Conservation (phyloP, 1,140 invertebrate genomes). For the Drosophila nigromelanica region DNA sequence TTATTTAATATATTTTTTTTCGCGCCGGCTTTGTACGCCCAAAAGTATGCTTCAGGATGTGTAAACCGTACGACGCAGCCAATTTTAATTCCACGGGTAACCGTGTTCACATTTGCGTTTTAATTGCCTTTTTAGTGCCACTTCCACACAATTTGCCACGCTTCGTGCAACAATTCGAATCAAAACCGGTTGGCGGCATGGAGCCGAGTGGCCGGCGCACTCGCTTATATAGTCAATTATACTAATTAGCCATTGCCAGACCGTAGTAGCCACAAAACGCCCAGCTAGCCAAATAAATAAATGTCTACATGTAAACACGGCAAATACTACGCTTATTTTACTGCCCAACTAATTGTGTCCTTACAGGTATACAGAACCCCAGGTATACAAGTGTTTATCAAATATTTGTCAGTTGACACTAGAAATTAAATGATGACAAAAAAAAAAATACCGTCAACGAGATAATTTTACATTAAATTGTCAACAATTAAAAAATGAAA, state of each 20-base stretch:
- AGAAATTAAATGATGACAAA: background rate
- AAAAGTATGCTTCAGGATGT: constrained; percentile 56
- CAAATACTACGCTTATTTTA: constrained; percentile 33
- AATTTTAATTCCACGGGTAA: constrained; percentile 24
- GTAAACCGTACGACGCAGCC: constrained; percentile 29
- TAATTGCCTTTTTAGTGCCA: constrained; percentile 82
- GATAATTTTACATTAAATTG: background rate
- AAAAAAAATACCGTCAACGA: background rate
- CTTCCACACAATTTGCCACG: constrained; percentile 81
- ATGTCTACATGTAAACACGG: constrained; percentile 57
- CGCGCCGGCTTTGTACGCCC: constrained; percentile 20
- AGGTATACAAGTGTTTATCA: constrained; percentile 1
- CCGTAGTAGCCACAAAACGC: constrained; percentile 50
- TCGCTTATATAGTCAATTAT: constrained; percentile 81
- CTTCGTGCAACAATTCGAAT: constrained; percentile 80
- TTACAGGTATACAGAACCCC: background rate
- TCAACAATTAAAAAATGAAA: background rate
- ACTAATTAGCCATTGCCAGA: constrained; percentile 68
- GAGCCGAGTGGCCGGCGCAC: constrained; percentile 26
- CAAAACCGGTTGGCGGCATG: constrained; percentile 37
- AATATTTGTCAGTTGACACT: constrained; percentile 5
- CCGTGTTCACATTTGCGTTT: constrained; percentile 63
- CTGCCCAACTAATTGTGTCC: constrained; percentile 20
- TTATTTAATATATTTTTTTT: constrained; percentile 71
- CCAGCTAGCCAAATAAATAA: constrained; percentile 60